Percentiles rank a stretch among this genome's conserved stretches.
Conservation (phyloP, 2,113 vertebrate species). For the Guaruba guarouba region DNA sequence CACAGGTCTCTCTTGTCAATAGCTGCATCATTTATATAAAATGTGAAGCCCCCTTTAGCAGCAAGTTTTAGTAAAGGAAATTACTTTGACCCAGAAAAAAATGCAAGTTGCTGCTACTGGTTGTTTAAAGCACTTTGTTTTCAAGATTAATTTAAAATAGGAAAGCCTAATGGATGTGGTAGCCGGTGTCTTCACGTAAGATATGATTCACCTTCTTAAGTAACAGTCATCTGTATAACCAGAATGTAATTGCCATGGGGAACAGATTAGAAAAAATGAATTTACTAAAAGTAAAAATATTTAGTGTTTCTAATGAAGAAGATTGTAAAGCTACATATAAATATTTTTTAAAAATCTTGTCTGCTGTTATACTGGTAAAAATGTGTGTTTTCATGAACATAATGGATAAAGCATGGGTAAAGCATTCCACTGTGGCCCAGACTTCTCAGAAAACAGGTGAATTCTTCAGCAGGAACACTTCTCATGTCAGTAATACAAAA, state of each 20-base stretch:
- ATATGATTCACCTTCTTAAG: background rate
- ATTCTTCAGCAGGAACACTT: background rate
- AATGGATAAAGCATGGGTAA: background rate
- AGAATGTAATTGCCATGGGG: background rate
- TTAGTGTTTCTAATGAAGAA: background rate
- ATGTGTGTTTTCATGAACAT: fast-evolving
- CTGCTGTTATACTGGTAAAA: background rate
- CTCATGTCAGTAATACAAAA: background rate
- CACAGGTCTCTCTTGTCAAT: background rate
- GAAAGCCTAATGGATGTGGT: background rate
- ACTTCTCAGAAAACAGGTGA: background rate
- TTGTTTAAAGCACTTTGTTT: constrained; percentile 1
- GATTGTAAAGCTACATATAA: background rate
- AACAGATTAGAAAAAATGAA: background rate
- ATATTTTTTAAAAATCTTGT: background rate
- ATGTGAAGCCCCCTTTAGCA: background rate
- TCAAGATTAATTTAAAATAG: background rate
- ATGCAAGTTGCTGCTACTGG: background rate
- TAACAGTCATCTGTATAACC: background rate
- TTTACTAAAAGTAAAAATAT: background rate
- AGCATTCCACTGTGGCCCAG: background rate
- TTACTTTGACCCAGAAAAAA: background rate
- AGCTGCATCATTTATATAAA: background rate
- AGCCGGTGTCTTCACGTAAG: background rate
- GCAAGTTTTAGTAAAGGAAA: background rate